Conservation (phyloP, 1,140 invertebrate genomes). For the Leptinotarsa defecta region DNA sequence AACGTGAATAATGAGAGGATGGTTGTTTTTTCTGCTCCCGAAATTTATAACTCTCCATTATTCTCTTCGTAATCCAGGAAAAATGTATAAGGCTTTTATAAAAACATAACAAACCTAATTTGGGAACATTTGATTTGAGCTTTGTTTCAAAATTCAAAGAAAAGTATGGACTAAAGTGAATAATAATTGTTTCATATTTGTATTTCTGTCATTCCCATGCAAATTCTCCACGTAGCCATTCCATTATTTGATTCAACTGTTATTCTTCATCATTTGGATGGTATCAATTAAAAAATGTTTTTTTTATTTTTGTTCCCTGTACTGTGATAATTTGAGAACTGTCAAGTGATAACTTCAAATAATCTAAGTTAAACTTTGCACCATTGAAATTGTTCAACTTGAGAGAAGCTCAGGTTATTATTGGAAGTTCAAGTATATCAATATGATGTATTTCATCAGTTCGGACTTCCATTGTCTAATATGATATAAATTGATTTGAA, state of each 20-base stretch:
- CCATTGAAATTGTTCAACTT: too few relatives aligned
- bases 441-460: too few relatives aligned
- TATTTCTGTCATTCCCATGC: neutral
- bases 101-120: conserved; percentile 6
- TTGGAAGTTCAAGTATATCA: too few relatives aligned
- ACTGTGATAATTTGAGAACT: too few relatives aligned
- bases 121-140: neutral
- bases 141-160: neutral
- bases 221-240: neutral
- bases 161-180: neutral
- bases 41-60: neutral
- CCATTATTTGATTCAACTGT: neutral
- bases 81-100: neutral
- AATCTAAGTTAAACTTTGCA: too few relatives aligned
- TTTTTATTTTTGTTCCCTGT: too few relatives aligned
- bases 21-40: neutral
- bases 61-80: neutral
- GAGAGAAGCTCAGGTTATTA: too few relatives aligned
- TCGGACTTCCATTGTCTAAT: too few relatives aligned
- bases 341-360: too few relatives aligned
- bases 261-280: neutral
- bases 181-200: neutral
- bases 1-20: neutral
- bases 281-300: too few relatives aligned
- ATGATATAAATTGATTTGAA: too few relatives aligned